Conservation (phyloP, 2,888 invertebrate genomes). For the Zaprionus lineosus region DNA sequence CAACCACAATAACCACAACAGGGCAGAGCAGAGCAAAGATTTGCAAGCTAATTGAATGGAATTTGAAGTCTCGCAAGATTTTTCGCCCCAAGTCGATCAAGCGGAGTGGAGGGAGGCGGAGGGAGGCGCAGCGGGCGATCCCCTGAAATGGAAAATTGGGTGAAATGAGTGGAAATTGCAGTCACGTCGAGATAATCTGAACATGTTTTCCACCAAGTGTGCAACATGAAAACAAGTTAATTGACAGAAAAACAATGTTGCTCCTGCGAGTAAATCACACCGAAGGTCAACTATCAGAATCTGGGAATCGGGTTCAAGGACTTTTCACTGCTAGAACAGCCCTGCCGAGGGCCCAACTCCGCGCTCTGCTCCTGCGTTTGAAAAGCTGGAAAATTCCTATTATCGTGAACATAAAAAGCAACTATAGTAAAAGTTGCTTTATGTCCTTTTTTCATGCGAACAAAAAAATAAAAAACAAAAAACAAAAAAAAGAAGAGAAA, state of each 20-base stretch:
- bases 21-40: slow-evolving; percentile 23
- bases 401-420: no score
- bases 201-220: background rate
- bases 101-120: background rate
- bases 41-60: slow-evolving; percentile 39
- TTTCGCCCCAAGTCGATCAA: slow-evolving; percentile 3
- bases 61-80: background rate
- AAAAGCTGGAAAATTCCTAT: no score
- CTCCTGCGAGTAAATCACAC: no score
- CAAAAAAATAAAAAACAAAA: no score
- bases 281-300: no score
- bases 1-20: slow-evolving; percentile 19
- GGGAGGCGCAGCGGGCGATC: background rate
- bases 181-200: background rate
- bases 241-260: background rate
- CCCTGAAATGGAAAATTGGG: slow-evolving; percentile 2
- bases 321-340: no score
- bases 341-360: no score
- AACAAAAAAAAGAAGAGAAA: no score
- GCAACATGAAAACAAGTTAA: background rate
- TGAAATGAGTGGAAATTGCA: slow-evolving; percentile 2
- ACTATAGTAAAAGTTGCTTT: no score
- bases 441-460: no score
- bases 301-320: no score
- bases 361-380: no score